Base-by-base conservation (phyloP, 2,113 vertebrate genomes). In the Scomber colias region DNA sequence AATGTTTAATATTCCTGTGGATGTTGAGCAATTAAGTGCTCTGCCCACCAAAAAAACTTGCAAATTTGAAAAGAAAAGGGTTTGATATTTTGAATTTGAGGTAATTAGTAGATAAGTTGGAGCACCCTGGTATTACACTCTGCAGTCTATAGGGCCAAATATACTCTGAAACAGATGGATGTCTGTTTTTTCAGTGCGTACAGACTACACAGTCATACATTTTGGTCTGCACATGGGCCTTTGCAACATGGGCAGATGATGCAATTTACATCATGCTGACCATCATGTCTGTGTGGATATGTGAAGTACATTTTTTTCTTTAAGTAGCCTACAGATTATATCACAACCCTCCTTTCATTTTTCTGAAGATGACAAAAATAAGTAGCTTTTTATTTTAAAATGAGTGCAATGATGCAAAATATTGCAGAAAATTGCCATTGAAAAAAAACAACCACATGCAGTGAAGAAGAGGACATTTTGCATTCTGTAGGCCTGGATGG, bases 141-240 rank as follows among this genome's bases (percentile, higher is more conserved):
- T n/a, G 8, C 11, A 40, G 55, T 55, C 27, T 40, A 54, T 8
- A 49, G 3, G 30, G 27, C 13, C 40, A 14, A 65, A 69, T 54
- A 35, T 21, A 30, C 35, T 69, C 8, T 14, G 46, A 63, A 77
- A 81, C 75, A 78, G 35, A 71, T 55, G 13, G 12, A 55, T 11
- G 50, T 13, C 63, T 68, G 35, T 69, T 65, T 21, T 16, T 46
- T 10, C 24, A 10, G 7, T 35, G 8, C 13, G 3, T 51, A 21
- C 11, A 50, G n/a, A 3, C 8, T 31, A 15, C 13, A 67, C 1
- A 0, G 13, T 10, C 12, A 60, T 54, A 54, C 5, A 67, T 82
- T 27, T 51, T 15, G 2, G 49, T 11, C 19, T 17, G 56, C 21
- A 49, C 1, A 0, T 55, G 30, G 7, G 16, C 24, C 1, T 15